Conservation (phyloP, 2,888 invertebrate genomes). For the Microchrysa polita region DNA sequence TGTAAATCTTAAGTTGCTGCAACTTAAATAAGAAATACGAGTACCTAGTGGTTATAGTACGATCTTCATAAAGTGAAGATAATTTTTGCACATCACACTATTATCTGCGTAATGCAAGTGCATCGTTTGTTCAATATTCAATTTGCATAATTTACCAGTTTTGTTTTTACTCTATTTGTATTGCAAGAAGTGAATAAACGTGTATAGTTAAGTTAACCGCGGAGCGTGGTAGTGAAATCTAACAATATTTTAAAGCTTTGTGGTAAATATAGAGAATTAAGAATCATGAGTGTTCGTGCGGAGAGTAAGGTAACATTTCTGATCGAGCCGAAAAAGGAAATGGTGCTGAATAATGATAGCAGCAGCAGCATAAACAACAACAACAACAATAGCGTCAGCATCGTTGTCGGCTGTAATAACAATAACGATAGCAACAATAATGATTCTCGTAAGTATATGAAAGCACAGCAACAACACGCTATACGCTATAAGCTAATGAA, state of each 20-base stretch:
- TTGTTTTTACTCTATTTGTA: not conserved
- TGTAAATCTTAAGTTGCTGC: not conserved
- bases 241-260: no score
- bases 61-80: constrained; percentile 24
- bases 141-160: constrained; percentile 1
- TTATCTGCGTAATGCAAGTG: not conserved
- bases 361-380: constrained; percentile 38
- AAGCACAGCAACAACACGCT: no score
- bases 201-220: not conserved
- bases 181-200: not conserved
- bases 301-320: constrained; percentile 53
- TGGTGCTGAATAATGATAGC: constrained; percentile 49
- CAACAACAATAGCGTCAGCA: no score
- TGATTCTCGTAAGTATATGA: constrained; percentile 37
- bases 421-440: not conserved
- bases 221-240: no score
- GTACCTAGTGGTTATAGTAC: not conserved
- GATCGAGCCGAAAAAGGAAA: constrained; percentile 53
- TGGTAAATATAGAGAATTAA: not conserved
- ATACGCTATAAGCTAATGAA: not conserved
- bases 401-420: constrained; percentile 4
- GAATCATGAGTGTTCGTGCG: constrained; percentile 51
- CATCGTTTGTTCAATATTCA: not conserved
- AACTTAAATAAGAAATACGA: not conserved
- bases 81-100: not conserved